Evolutionary conservation across 1,140 invertebrate genomes (phyloP).

Genomic region (Hyposmocoma kahamanoa): DNA sequence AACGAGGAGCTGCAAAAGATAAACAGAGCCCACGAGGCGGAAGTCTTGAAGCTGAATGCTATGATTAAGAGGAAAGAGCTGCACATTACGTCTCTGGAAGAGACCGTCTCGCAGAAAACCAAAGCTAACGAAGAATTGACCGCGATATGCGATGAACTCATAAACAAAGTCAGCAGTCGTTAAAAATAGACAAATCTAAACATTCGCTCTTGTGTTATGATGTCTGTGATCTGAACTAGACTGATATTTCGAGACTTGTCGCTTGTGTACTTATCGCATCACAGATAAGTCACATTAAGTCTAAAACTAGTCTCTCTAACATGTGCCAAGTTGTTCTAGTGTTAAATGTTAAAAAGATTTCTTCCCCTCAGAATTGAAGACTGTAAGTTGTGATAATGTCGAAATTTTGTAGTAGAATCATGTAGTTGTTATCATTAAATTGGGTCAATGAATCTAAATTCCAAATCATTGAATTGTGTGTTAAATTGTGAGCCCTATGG

Average conservation of each 20-base stretch:
- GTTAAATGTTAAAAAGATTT: conserved; percentile 18
- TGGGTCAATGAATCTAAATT: neutral
- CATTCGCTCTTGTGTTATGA: conserved; percentile 25
- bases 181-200: conserved; percentile 25
- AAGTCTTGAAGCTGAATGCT: conserved; percentile 81
- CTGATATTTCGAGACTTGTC: conserved; percentile 24
- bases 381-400: conserved; percentile 35
- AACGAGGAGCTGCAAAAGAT: conserved; percentile 82
- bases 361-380: conserved; percentile 31
- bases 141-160: conserved; percentile 87
- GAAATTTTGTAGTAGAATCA: neutral
- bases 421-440: too few relatives aligned
- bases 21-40: conserved; percentile 77
- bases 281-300: conserved; percentile 50
- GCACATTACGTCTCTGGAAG: conserved; percentile 79
- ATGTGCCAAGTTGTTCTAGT: conserved; percentile 38
- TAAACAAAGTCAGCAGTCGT: conserved; percentile 74
- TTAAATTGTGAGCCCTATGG: conserved; percentile 3
- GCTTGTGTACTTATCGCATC: conserved; percentile 48
- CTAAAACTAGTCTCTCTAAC: conserved; percentile 16
- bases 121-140: conserved; percentile 84
- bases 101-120: conserved; percentile 81
- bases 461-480: neutral
- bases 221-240: conserved; percentile 33
- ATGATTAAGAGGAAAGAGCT: conserved; percentile 85